These are phyloP conservation scores for Cylloceria caligata DNA, from an alignment of 2,888 invertebrate genomes.

Conservation along the genomic window DNA sequence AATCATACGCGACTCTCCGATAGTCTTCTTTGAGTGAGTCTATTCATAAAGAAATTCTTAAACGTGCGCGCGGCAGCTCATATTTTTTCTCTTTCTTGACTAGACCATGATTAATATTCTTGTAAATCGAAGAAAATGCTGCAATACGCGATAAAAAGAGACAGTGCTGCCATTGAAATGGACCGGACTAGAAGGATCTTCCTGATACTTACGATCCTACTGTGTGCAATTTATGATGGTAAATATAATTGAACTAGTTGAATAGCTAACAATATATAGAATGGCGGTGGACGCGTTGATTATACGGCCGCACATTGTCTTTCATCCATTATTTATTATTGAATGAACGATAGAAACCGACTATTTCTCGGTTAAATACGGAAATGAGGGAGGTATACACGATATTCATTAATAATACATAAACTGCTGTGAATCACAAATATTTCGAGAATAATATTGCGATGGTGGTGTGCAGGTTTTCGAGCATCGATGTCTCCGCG, in stretches of 20 bases:
- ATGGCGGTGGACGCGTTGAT: background rate
- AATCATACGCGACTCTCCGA: no score
- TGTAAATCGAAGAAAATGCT: conserved; percentile 6
- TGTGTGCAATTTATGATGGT: conserved; percentile 47
- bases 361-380: background rate
- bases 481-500: conserved; percentile 63
- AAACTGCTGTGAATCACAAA: background rate
- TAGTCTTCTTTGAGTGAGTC: no score
- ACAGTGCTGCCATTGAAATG: conserved; percentile 2
- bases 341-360: background rate
- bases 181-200: conserved; percentile 39
- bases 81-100: background rate
- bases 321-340: background rate
- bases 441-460: conserved; percentile 3
- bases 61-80: background rate
- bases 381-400: background rate
- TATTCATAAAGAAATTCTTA: no score
- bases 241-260: conserved; percentile 16
- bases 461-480: background rate
- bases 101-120: conserved; percentile 34
- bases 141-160: conserved; percentile 26
- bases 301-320: background rate
- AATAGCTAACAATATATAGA: background rate
- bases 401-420: no score
- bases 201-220: conserved; percentile 36